A percentile compares a stretch with the other conserved stretches of the same genome.
Evolutionary conservation across 2,888 invertebrate genomes (phyloP).

Genomic region (Subacronicta megacephala): DNA sequence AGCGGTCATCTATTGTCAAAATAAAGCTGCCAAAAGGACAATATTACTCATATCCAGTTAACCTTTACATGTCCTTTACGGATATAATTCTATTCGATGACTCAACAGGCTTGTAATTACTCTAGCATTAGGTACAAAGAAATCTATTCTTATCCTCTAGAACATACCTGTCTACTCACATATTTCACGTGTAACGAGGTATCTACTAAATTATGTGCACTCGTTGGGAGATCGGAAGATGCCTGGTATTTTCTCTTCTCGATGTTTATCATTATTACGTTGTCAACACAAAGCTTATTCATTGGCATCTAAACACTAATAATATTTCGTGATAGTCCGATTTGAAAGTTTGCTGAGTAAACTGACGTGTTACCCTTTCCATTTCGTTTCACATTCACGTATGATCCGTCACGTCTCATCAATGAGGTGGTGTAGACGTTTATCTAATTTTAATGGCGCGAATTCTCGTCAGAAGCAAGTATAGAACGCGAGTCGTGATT

Average conservation of each 20-base stretch:
- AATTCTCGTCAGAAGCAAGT: conserved; percentile 12
- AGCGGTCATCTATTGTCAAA: conserved; percentile 1
- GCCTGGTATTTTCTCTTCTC: conserved; percentile 52
- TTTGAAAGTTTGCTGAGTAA: conserved; percentile 47
- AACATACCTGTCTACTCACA: background rate
- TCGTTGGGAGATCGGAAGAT: conserved; percentile 31
- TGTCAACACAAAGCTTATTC: conserved; percentile 33
- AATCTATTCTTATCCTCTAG: background rate
- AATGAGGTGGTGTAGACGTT: conserved; percentile 15
- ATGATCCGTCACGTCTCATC: conserved; percentile 31
- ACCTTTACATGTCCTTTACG: conserved; percentile 35
- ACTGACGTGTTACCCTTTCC: conserved; percentile 38
- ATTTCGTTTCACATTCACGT: conserved; percentile 43
- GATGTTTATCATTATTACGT: conserved; percentile 45
- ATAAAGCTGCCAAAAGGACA: conserved; percentile 12
- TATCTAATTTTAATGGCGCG: conserved; percentile 16
- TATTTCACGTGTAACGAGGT: conserved; percentile 6
- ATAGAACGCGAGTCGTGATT: conserved; percentile 18
- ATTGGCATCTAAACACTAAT: conserved; percentile 28
- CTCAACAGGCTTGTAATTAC: conserved; percentile 11
- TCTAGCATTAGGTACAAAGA: background rate
- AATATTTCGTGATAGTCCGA: conserved; percentile 28
- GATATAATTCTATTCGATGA: conserved; percentile 24
- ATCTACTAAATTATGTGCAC: conserved; percentile 6
- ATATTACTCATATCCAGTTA: conserved; percentile 29